Evolutionary conservation across 2,113 vertebrate species (phyloP).

Genomic region (Indri indri): DNA sequence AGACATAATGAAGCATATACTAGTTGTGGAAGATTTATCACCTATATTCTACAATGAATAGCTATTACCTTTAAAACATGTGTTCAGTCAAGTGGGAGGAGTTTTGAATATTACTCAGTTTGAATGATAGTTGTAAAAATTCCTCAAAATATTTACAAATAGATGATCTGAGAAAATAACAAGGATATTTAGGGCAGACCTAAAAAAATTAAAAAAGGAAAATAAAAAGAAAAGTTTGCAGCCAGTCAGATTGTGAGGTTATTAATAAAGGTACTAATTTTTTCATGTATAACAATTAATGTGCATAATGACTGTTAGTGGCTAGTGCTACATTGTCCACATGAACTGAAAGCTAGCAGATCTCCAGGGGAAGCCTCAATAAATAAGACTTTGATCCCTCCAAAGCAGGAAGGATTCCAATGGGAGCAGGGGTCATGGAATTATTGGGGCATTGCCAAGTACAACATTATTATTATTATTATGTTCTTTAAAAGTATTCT

Average conservation of each 20-base stretch:
- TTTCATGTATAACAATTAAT: not conserved
- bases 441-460: not conserved
- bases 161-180: not conserved
- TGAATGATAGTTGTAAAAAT: constrained; percentile 12
- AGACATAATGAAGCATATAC: not conserved
- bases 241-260: not conserved
- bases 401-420: not conserved
- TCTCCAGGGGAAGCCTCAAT: not conserved
- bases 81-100: not conserved
- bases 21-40: not conserved
- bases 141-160: not conserved
- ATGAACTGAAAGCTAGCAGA: not conserved
- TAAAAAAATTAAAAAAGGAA: not conserved
- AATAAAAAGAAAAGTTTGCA: not conserved
- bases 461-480: not conserved
- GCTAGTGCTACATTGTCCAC: not conserved
- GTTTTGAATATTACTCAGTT: not conserved
- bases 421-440: not conserved
- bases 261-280: not conserved
- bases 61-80: constrained; percentile 48
- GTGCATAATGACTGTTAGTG: not conserved
- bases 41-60: not conserved
- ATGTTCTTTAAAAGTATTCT: not conserved
- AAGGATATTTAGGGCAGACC: not conserved
- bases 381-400: not conserved